Evolutionary conservation across 2,888 invertebrate species (phyloP), one percentile per base, ranked within the genome.

Genomic region (Blera fallax): DNA sequence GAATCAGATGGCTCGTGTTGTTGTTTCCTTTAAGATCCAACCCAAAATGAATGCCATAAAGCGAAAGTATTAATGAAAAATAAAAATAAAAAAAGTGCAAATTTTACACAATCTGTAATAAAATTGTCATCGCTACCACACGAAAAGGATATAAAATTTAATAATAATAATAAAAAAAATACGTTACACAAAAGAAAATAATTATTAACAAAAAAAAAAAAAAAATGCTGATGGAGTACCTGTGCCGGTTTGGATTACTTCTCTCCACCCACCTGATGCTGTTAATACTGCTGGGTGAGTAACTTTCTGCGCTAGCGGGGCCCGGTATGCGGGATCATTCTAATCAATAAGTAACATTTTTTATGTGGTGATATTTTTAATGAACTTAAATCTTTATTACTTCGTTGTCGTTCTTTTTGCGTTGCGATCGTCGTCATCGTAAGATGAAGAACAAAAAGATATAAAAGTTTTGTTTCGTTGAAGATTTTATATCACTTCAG

Each of bases 271-370:
- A 91, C 80, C 89, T 91, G 88, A 89, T 91, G 89, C 87, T 91
- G 84, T 79, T 91, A 37, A 88, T 91, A 88, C 80, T 91, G 60
- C 88, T 90, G 64, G 91, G 91, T 91, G 87, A 90, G 91, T 54
- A 21, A 48, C 48, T 69, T 67, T 14, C 34, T 29, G 16, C 5
- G 29, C 16, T 43, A 54, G 21, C 4, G n/a, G 10, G 0, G 10
- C 11, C 5, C 8, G 18, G 40, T 18, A 14, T 32, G 32, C 65
- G 64, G 8, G 37, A 6, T 16, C 37, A 70, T 80, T 65, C 64
- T 80, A 80, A 84, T 84, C 84, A 84, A 84, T 84, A 70, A 76
- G 74, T 60, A 27, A 3, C 21, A 27, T 54, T 37, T 74, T 76
- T 80, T 84, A 69, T 78, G 27, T 70, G 60, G 29, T 52, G 37